Evolutionary conservation across 2,888 invertebrate species (phyloP).

Genomic region (Cinara cedri): DNA sequence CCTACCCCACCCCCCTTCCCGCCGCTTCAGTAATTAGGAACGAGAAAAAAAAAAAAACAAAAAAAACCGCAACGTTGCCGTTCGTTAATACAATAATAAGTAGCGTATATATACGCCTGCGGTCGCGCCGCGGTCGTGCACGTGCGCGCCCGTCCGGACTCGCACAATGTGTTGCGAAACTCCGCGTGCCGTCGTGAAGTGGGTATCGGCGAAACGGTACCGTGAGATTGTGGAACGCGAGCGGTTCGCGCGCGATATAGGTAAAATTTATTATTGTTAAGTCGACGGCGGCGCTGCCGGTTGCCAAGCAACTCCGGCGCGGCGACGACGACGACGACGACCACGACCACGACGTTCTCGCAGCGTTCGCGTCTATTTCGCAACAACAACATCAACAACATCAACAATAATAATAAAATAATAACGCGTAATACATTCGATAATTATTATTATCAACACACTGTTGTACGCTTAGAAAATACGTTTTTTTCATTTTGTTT

Average conservation of each 20-base stretch:
- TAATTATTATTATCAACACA: no score
- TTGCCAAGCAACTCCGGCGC: constrained; percentile 43
- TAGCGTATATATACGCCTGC: background rate
- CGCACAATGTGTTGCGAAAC: constrained; percentile 40
- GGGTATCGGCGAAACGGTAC: no score
- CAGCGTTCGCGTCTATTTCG: constrained; percentile 11
- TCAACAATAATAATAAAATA: no score
- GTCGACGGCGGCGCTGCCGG: background rate
- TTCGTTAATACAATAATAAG: background rate
- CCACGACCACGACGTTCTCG: no score
- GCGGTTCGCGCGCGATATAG: no score
- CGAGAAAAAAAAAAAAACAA: background rate
- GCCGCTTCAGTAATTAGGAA: background rate
- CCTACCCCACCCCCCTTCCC: background rate
- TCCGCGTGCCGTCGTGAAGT: background rate
- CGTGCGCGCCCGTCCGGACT: background rate
- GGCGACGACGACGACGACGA: background rate
- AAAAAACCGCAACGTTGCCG: constrained; percentile 41
- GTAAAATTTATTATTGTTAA: background rate
- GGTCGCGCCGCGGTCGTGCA: background rate
- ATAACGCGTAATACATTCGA: constrained; percentile 21
- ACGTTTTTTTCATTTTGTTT: constrained; percentile 1
- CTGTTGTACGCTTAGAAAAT: no score
- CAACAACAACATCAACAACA: constrained; percentile 20
- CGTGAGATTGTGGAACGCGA: no score